These are phyloP conservation scores for Phalloptychus januarius DNA, from an alignment of 2,797 vertebrate genomes.

Conservation along the genomic window DNA sequence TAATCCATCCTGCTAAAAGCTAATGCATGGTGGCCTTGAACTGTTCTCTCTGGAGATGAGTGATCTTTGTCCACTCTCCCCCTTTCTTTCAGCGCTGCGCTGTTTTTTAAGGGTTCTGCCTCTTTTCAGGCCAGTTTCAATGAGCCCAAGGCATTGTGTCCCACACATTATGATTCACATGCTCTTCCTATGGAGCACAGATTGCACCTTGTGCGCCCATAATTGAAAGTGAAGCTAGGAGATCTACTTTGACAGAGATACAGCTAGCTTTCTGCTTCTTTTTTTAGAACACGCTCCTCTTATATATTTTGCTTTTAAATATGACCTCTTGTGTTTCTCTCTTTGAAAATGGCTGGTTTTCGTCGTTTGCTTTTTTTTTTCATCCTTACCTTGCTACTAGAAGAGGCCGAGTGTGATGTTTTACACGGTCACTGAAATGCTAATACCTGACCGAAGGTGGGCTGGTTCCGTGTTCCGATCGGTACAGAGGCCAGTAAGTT, in stretches of 20 bases:
- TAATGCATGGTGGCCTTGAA: constrained; percentile 85
- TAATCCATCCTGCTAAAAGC: constrained; percentile 88
- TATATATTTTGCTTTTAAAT: constrained; percentile 21
- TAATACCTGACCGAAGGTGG: constrained; percentile 43
- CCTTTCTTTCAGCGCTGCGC: constrained; percentile 41
- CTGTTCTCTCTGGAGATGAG: constrained; percentile 77
- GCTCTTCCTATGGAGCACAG: constrained; percentile 62
- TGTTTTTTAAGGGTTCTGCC: constrained; percentile 73
- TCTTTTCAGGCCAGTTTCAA: constrained; percentile 79
- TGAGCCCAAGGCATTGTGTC: constrained; percentile 72
- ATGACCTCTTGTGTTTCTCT: constrained; percentile 25
- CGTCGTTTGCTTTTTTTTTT: constrained; percentile 10
- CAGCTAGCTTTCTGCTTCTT: constrained; percentile 61
- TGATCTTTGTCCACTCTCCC: constrained; percentile 72
- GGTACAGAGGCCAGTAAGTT: constrained; percentile 69
- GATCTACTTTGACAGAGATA: constrained; percentile 50
- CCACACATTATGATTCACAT: constrained; percentile 68
- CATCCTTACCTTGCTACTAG: constrained; percentile 2
- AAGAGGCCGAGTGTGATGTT: not conserved
- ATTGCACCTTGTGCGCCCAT: constrained; percentile 72
- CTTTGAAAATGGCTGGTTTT: constrained; percentile 11
- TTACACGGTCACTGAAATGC: constrained; percentile 55
- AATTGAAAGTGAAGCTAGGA: constrained; percentile 75
- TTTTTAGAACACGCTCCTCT: constrained; percentile 29
- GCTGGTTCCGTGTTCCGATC: constrained; percentile 60